Conservation (phyloP, 2,888 invertebrate genomes). For the Amblyjoppa fuscipennis region DNA sequence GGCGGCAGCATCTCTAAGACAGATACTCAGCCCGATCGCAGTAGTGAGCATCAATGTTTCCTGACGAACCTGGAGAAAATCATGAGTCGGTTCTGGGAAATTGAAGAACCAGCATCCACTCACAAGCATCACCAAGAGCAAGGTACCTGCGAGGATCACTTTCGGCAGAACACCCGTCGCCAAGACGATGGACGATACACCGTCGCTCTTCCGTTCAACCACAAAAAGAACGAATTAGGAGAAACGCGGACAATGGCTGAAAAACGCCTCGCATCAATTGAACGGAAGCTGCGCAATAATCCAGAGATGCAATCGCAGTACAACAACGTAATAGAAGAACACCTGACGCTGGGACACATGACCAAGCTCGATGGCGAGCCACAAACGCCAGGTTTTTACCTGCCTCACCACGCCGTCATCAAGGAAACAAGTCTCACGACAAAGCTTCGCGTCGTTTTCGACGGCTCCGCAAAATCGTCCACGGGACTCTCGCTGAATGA, state of each 20-base stretch:
- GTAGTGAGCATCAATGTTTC: no score
- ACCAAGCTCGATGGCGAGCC: neutral
- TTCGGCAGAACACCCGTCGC: neutral
- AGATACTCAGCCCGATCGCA: no score
- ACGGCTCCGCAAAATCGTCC: slow-evolving; percentile 53
- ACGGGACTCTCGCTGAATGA: slow-evolving; percentile 72
- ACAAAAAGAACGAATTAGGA: slow-evolving; percentile 32
- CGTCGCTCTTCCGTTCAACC: slow-evolving; percentile 49
- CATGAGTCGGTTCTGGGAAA: neutral
- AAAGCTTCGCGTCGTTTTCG: slow-evolving; percentile 40
- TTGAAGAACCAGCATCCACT: slow-evolving; percentile 12
- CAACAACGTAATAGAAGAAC: slow-evolving; percentile 57
- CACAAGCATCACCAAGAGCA: neutral
- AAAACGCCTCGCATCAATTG: neutral
- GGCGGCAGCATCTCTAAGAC: slow-evolving; percentile 8
- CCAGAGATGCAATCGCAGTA: neutral
- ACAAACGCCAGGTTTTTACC: slow-evolving; percentile 63
- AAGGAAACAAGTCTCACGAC: slow-evolving; percentile 68
- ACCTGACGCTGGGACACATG: slow-evolving; percentile 67
- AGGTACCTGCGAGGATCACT: slow-evolving; percentile 1
- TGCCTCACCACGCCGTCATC: slow-evolving; percentile 66
- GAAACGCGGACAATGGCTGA: slow-evolving; percentile 47
- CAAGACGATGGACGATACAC: neutral
- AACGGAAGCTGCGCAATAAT: neutral
- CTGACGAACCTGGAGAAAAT: no score